Conservation (phyloP, 1,140 invertebrate species). For the Pentalonia nigronervosa region DNA sequence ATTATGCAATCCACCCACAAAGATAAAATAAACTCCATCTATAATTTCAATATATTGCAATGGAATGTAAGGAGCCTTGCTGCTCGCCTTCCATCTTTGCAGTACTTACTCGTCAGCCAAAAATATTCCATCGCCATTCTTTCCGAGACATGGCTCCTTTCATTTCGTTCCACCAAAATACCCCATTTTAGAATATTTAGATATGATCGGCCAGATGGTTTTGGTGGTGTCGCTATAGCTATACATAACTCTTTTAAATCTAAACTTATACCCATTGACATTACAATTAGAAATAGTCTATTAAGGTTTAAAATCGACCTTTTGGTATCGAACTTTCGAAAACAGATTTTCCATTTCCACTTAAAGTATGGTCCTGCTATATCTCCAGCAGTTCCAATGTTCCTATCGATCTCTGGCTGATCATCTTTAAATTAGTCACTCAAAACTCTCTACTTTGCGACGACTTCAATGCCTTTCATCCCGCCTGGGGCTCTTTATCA, state of each 20-base stretch:
- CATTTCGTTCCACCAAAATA: not conserved
- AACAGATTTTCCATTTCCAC: not conserved
- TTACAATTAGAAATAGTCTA: not conserved
- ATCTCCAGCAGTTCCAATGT: no score
- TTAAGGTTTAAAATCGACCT: not conserved
- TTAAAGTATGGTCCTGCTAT: no score
- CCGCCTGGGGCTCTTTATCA: not conserved
- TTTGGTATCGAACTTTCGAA: not conserved
- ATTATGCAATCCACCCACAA: no score
- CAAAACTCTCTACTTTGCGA: not conserved
- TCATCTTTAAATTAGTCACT: not conserved
- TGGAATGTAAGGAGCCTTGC: not conserved
- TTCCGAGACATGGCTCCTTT: not conserved
- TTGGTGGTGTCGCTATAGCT: not conserved
- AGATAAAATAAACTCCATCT: no score
- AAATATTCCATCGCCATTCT: not conserved
- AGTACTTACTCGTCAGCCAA: not conserved
- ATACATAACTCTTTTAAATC: not conserved
- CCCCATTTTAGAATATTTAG: not conserved
- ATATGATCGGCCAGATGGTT: not conserved
- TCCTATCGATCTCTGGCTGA: not conserved
- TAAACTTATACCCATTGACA: not conserved
- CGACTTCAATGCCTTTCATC: not conserved
- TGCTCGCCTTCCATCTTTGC: not conserved
- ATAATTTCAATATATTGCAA: not conserved